These are phyloP conservation scores for Steinernema feltiae DNA, from an alignment of 1,140 invertebrate genomes.

Conservation along the genomic window DNA sequence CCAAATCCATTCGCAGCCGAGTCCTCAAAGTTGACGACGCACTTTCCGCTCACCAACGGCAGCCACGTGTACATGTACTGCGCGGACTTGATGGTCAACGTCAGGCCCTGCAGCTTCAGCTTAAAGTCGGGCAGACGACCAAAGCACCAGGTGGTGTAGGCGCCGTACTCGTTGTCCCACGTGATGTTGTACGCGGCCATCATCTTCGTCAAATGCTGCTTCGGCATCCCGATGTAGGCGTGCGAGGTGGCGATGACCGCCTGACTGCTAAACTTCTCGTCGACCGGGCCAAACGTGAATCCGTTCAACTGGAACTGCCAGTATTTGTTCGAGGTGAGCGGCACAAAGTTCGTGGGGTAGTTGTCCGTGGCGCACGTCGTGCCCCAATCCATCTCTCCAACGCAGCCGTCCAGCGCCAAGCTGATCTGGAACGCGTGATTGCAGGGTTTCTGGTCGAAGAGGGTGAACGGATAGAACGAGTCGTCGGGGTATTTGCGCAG, in stretches of 20 bases:
- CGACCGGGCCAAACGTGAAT: neutral
- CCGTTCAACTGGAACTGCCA: neutral
- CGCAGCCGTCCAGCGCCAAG: neutral
- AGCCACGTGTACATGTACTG: neutral
- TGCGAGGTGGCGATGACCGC: neutral
- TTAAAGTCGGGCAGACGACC: neutral
- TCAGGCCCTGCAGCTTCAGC: neutral
- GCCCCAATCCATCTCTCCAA: neutral
- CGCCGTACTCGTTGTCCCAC: neutral
- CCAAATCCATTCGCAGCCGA: neutral
- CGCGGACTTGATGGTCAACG: neutral
- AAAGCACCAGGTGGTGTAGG: neutral
- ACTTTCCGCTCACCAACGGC: neutral
- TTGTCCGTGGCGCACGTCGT: neutral
- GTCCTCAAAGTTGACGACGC: neutral
- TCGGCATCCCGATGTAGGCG: neutral
- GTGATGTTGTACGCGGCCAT: neutral
- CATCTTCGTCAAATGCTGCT: neutral
- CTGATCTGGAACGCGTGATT: neutral
- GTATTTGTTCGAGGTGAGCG: neutral
- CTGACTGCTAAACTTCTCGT: neutral
- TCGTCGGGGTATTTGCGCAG: neutral
- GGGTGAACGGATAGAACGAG: neutral
- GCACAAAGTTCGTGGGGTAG: neutral
- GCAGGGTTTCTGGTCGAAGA: neutral